Evolutionary conservation across 2,888 invertebrate species (phyloP).

Genomic region (Monopis laevigella): DNA sequence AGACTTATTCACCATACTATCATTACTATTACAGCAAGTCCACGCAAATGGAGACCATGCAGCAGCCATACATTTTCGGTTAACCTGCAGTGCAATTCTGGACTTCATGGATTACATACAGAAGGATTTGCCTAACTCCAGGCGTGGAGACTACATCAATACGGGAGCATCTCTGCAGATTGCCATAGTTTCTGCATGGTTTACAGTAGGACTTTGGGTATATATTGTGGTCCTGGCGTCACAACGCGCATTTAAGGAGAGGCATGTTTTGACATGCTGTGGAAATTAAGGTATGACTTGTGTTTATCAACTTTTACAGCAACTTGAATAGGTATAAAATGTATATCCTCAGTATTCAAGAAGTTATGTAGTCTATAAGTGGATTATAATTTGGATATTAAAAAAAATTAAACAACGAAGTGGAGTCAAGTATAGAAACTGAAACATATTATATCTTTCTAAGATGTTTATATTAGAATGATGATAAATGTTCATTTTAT

Average conservation of each 20-base stretch:
- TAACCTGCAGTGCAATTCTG: constrained; percentile 77
- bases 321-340: too few species aligned
- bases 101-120: constrained; percentile 89
- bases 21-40: constrained; percentile 54
- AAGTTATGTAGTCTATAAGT: too few species aligned
- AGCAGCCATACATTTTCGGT: constrained; percentile 70
- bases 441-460: too few species aligned
- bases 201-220: constrained; percentile 67
- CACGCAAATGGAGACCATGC: constrained; percentile 66
- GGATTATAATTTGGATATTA: too few species aligned
- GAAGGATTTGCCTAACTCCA: constrained; percentile 71
- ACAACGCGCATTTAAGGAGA: constrained; percentile 57
- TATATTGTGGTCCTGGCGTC: constrained; percentile 58
- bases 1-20: too few species aligned
- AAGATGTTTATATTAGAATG: too few species aligned
- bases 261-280: constrained; percentile 52
- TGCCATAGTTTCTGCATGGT: constrained; percentile 71
- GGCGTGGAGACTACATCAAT: constrained; percentile 75
- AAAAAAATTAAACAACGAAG: too few species aligned
- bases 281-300: too few species aligned
- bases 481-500: too few species aligned
- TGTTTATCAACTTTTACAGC: too few species aligned
- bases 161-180: constrained; percentile 75
- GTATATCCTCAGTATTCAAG: too few species aligned
- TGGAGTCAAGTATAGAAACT: too few species aligned